These are phyloP conservation scores for Gortyna flavago DNA, from an alignment of 2,888 invertebrate species.

Conservation along the genomic window DNA sequence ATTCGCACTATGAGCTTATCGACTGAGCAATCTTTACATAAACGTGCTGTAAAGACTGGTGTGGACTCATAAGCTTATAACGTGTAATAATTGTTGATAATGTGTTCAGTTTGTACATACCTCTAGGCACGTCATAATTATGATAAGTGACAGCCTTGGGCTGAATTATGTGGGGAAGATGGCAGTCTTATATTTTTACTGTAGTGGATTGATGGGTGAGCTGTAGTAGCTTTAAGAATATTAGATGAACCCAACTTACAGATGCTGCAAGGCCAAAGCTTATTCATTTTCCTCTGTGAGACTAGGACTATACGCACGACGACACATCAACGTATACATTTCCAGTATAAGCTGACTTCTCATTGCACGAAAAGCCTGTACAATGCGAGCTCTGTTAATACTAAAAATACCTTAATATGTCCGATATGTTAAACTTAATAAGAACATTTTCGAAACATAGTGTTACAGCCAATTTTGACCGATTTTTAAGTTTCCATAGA, in stretches of 20 bases:
- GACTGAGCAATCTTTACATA: constrained; percentile 27
- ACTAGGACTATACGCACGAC: too few relatives aligned
- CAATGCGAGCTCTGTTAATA: too few relatives aligned
- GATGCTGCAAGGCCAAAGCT: not conserved
- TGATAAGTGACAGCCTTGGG: constrained; percentile 22
- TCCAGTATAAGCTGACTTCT: too few relatives aligned
- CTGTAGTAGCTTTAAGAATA: not conserved
- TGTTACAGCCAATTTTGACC: too few relatives aligned
- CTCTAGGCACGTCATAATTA: constrained; percentile 50
- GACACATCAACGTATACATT: too few relatives aligned
- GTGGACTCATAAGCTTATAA: not conserved
- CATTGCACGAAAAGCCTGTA: too few relatives aligned
- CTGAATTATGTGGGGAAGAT: not conserved
- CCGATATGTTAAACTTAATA: too few relatives aligned
- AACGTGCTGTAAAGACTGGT: constrained; percentile 21
- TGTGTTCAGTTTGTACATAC: constrained; percentile 23
- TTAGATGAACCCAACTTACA: not conserved
- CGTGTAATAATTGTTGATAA: constrained; percentile 27
- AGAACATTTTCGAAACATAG: too few relatives aligned
- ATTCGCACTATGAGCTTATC: constrained; percentile 40
- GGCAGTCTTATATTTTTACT: not conserved
- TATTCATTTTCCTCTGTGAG: too few relatives aligned
- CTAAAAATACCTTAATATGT: too few relatives aligned
- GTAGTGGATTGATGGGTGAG: not conserved
- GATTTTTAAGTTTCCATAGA: too few relatives aligned